Percentiles rank a stretch among this genome's conserved stretches.
Conservation (phyloP, 2,888 invertebrate species). For the Kuschelorhynchus macadamiae region DNA sequence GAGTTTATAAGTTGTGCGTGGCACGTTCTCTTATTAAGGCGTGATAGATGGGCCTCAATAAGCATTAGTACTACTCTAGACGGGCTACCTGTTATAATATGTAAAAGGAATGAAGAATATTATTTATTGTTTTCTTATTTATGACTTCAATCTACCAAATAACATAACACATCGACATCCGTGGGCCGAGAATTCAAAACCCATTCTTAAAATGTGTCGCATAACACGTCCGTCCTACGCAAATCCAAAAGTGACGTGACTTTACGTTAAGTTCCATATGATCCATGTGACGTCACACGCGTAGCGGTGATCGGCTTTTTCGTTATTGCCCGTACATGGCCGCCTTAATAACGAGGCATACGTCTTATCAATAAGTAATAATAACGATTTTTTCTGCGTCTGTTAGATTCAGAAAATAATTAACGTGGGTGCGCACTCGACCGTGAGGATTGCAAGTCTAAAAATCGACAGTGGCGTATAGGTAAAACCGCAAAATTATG, state of each 20-base stretch:
- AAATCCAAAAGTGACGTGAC: slow-evolving; percentile 19
- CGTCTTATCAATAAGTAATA: slow-evolving; percentile 21
- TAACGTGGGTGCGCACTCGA: slow-evolving; percentile 24
- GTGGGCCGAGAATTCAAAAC: not conserved
- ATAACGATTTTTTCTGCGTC: slow-evolving; percentile 22
- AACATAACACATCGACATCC: slow-evolving; percentile 2
- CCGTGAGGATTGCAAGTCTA: slow-evolving; percentile 15
- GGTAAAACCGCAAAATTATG: not conserved
- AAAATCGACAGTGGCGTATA: slow-evolving; percentile 26
- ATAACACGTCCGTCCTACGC: slow-evolving; percentile 4
- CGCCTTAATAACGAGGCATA: slow-evolving; percentile 18
- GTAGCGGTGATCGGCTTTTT: slow-evolving; percentile 14
- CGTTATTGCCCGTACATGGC: slow-evolving; percentile 23
- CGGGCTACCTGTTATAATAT: too few relatives aligned
- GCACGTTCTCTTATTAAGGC: too few relatives aligned
- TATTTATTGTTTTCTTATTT: too few relatives aligned
- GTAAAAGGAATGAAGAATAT: too few relatives aligned
- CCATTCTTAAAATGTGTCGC: slow-evolving; percentile 1
- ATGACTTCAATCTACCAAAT: too few relatives aligned
- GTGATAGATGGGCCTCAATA: too few relatives aligned
- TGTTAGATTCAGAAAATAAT: slow-evolving; percentile 25
- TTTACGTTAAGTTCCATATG: not conserved
- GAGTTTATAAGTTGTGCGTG: too few relatives aligned
- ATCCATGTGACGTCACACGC: slow-evolving; percentile 6
- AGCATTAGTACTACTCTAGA: too few relatives aligned